These are phyloP conservation scores for Phrixothrix hirtus DNA, from an alignment of 2,888 invertebrate species.

Conservation along the genomic window DNA sequence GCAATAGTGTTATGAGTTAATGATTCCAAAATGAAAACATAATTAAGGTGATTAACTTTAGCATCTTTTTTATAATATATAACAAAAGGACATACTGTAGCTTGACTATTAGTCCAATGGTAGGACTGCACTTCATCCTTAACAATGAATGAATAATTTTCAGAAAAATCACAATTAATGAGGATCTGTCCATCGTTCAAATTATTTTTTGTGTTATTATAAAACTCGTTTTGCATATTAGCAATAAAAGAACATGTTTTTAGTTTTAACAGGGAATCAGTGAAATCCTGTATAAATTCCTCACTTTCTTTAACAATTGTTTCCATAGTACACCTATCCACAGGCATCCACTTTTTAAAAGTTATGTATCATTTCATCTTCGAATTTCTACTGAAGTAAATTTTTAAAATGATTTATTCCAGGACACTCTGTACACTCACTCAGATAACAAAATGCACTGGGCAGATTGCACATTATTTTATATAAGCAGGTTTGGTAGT, in stretches of 20 bases:
- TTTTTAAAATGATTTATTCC: background rate
- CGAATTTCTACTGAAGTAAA: background rate
- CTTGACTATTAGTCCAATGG: background rate
- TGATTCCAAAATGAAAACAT: background rate
- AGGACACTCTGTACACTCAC: background rate
- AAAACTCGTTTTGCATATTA: background rate
- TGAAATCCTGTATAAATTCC: background rate
- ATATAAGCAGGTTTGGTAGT: too few species aligned
- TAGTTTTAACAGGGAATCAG: too few species aligned
- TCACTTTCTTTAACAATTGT: background rate
- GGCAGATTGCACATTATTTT: constrained; percentile 1
- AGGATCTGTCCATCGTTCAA: too few species aligned
- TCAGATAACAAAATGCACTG: too few species aligned
- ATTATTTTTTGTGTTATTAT: background rate
- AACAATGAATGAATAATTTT: too few species aligned
- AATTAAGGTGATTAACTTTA: constrained; percentile 1
- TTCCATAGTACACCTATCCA: background rate
- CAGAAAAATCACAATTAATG: background rate
- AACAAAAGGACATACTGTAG: background rate
- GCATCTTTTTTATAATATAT: background rate
- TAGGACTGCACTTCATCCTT: too few species aligned
- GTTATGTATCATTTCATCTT: background rate
- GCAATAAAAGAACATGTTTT: background rate
- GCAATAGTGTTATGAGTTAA: too few species aligned
- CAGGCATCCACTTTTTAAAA: background rate